These are phyloP conservation scores for Amiota communis DNA, from an alignment of 2,888 invertebrate genomes.

Conservation along the genomic window DNA sequence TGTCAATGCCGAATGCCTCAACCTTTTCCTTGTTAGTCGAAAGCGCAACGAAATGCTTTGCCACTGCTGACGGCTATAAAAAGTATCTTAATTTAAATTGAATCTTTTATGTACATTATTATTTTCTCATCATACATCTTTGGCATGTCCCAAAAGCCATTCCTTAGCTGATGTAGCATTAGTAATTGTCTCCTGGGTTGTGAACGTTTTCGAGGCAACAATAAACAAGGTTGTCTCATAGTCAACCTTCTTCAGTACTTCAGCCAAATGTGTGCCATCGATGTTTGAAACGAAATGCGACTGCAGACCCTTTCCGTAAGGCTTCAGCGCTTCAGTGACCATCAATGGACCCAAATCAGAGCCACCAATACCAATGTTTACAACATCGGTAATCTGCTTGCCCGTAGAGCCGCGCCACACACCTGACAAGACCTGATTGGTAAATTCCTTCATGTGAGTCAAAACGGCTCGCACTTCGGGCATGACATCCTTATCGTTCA, in stretches of 20 bases:
- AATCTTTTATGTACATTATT: background rate
- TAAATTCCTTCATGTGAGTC: conserved; percentile 95
- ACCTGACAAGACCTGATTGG: conserved; percentile 82
- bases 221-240: conserved; percentile 97
- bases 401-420: conserved; percentile 89
- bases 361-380: conserved; percentile 99
- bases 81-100: conserved; percentile 24
- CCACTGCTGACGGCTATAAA: conserved; percentile 83
- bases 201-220: conserved; percentile 99
- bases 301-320: conserved; percentile 88
- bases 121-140: conserved; percentile 80
- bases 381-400: conserved; percentile 94
- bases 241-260: conserved; percentile 89
- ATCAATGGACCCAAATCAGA: conserved; percentile 98
- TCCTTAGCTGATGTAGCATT: conserved; percentile 98
- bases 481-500: conserved; percentile 92
- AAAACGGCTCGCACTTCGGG: conserved; percentile 93
- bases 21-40: conserved; percentile 96
- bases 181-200: conserved; percentile 99
- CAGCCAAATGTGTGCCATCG: conserved; percentile 98
- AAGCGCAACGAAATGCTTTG: conserved; percentile 98
- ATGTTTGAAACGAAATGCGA: conserved; percentile 98
- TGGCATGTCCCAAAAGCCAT: conserved; percentile 92
- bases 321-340: conserved; percentile 98
- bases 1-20: conserved; percentile 97